Percentiles rank a stretch among this genome's conserved stretches.
Conservation (phyloP, 2,888 invertebrate species). For the Xanthia togata region DNA sequence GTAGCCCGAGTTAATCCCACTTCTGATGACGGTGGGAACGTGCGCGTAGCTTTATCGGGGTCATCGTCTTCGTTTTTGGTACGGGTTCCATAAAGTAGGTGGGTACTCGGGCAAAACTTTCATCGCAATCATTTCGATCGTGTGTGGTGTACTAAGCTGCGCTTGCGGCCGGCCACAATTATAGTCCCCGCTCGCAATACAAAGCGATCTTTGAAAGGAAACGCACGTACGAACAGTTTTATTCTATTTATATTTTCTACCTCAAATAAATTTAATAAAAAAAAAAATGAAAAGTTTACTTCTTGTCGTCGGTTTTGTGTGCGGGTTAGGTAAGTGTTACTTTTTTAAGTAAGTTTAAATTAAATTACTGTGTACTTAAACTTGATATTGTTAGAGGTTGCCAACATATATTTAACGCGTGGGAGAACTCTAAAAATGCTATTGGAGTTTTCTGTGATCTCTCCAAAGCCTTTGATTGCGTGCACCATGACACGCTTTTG, state of each 20-base stretch:
- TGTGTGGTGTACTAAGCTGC: constrained; percentile 71
- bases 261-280: constrained; percentile 60
- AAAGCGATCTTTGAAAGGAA: constrained; percentile 82
- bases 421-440: no score
- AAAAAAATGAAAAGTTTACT: constrained; percentile 82
- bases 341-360: constrained; percentile 26
- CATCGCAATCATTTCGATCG: constrained; percentile 70
- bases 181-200: constrained; percentile 81
- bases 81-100: no score
- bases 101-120: constrained; percentile 41
- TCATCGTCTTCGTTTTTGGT: no score
- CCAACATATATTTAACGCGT: no score
- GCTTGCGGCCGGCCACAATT: constrained; percentile 75
- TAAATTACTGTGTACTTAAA: constrained; percentile 32
- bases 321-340: constrained; percentile 82
- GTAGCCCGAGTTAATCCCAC: no score
- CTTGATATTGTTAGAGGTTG: constrained; percentile 38
- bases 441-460: no score
- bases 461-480: no score
- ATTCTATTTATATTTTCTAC: constrained; percentile 68
- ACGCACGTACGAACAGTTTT: constrained; percentile 81
- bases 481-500: no score
- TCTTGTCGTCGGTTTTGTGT: constrained; percentile 76
- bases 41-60: no score
- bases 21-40: no score